phyloP scores from a whole-genome alignment of 2,113 vertebrate genomes.

The Myotis brandtii region DNA sequence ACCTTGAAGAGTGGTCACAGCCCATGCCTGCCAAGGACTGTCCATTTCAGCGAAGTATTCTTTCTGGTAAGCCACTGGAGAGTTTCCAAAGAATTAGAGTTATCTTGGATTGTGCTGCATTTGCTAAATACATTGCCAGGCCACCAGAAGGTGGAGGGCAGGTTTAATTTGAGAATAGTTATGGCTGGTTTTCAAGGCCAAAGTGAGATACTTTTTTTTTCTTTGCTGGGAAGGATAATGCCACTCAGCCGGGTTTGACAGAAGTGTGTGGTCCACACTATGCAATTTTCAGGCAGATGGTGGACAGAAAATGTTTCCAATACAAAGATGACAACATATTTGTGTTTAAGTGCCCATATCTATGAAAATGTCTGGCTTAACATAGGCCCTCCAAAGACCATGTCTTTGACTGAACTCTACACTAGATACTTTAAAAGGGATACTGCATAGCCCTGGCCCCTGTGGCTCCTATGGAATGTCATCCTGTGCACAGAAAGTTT shows the following conservation, averaged over 20 bases:
- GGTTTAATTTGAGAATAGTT: conserved; percentile 54
- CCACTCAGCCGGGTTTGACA: background rate
- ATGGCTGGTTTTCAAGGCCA: conserved; percentile 59
- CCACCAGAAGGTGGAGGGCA: conserved; percentile 68
- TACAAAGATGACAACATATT: background rate
- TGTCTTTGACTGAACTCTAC: background rate
- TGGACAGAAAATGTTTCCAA: background rate
- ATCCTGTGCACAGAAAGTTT: no score
- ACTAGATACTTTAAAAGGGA: background rate
- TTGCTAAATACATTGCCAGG: conserved; percentile 60
- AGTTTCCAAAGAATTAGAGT: conserved; percentile 56
- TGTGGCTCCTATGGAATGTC: no score
- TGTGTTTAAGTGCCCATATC: background rate
- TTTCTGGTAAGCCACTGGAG: conserved; percentile 59
- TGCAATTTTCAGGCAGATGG: conserved; percentile 40
- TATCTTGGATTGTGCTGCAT: conserved; percentile 36
- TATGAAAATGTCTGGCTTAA: background rate
- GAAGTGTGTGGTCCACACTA: background rate
- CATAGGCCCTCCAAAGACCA: background rate
- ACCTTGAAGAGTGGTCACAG: background rate
- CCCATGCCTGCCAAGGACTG: background rate
- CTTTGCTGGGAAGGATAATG: background rate
- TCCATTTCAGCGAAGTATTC: conserved; percentile 9
- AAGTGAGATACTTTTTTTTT: conserved; percentile 1
- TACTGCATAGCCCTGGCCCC: no score